A percentile compares a stretch with the other conserved stretches of the same genome.
Evolutionary conservation across 2,113 vertebrate species (phyloP).

Genomic region (Galemys pyrenaicus): DNA sequence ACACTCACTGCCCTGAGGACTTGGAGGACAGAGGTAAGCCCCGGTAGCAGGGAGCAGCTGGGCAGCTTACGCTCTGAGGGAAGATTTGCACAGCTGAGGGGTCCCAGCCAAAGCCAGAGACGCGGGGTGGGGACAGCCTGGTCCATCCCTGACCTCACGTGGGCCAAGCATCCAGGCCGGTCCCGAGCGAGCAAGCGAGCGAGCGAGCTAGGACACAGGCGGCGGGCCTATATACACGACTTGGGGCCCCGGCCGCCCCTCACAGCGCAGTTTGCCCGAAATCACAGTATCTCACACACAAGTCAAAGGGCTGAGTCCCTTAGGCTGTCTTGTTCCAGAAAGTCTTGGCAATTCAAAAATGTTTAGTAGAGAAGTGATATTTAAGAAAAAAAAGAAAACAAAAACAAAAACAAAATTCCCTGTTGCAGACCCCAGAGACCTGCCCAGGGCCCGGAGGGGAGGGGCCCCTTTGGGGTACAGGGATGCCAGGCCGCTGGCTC

Average conservation of each 20-base stretch:
- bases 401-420: background rate
- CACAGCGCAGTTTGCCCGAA: background rate
- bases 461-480: slow-evolving; percentile 22
- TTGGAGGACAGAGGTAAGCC: background rate
- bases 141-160: background rate
- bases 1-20: background rate
- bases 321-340: slow-evolving; percentile 42
- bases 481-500: background rate
- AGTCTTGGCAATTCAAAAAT: slow-evolving; percentile 79
- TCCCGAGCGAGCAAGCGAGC: background rate
- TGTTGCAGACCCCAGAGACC: background rate
- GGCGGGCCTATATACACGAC: slow-evolving; percentile 80
- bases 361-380: slow-evolving; percentile 58
- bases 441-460: background rate
- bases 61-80: background rate
- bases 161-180: background rate
- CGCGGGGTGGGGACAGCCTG: background rate
- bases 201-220: background rate
- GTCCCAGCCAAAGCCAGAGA: background rate
- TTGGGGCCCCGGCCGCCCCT: slow-evolving; percentile 80
- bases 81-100: background rate
- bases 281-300: slow-evolving; percentile 77
- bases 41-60: background rate
- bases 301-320: slow-evolving; percentile 62
- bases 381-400: background rate